Base-by-base conservation (phyloP, 2,888 invertebrate species). In the Nomada fucata region DNA sequence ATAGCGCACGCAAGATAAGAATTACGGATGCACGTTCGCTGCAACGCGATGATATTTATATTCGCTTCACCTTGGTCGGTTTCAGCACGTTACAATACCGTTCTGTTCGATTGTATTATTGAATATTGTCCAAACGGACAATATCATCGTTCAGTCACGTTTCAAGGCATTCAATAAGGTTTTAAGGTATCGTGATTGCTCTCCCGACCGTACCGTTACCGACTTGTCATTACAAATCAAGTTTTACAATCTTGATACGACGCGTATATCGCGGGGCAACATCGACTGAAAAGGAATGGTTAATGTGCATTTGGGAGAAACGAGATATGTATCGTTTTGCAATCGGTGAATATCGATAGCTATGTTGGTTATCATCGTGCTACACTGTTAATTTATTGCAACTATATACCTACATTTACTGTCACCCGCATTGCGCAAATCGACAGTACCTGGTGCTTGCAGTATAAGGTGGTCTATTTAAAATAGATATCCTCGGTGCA, bases 111-210 rank as follows among this genome's bases (percentile, higher is more conserved):
- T 53, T 26, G 20, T 36, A 57, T 77, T 71, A 76, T 76, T 55
- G 70, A 77, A 47, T 36, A 61, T 67, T 61, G 26, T 55, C 67
- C 72, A 80, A 80, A 80, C 52, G 77, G 71, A 55, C 67, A 77
- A 57, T 52, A 72, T 72, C 61, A 71, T 71, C 71, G 77, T 57
- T 77, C 70, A 44, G 77, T 80, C 79, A 77, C 79, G 79, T 80
- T 80, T 71, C 79, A 52, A 55, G 26, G 71, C 71, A 50, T 67
- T 77, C 77, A 77, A 80, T 80, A 77, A 79, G 53, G 70, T 70
- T 79, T 55, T 64, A 76, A 76, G 70, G 76, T 76, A 80, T 67
- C 61, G 53, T 42, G 79, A 70, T 65, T 76, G 79, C 70, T 79
- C 26, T 79, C 79, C 78, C 67, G 77, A 72, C 50, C 71, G 61